phyloP scores from a whole-genome alignment of 2,888 invertebrate species.

The Monoplex corrugatus region DNA sequence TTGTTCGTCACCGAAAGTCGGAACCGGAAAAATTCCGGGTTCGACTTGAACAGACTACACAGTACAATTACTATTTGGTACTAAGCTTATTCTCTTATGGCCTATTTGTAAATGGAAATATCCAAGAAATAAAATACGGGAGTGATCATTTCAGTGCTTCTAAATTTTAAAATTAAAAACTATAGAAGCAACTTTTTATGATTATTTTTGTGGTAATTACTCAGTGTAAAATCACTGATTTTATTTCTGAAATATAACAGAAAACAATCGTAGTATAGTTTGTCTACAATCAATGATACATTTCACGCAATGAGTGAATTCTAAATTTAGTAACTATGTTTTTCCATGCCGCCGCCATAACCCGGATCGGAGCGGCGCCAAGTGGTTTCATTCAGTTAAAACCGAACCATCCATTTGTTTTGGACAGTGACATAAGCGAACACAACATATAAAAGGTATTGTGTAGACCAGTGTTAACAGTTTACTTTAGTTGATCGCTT shows the following conservation, averaged over 20 bases:
- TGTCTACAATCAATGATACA: background rate
- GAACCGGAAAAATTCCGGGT: background rate
- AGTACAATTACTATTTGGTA: background rate
- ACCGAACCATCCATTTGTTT: slow-evolving; percentile 12
- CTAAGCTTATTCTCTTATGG: no score
- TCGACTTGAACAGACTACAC: background rate
- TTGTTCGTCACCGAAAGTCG: background rate
- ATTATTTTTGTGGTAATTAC: background rate
- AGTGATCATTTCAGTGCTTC: no score
- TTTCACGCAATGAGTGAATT: background rate
- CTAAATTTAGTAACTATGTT: slow-evolving; percentile 42
- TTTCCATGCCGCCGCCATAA: slow-evolving; percentile 39
- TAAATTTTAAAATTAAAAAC: background rate
- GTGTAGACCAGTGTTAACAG: no score
- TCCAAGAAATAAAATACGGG: no score
- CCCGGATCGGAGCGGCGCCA: slow-evolving; percentile 45
- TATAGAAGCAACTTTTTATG: background rate
- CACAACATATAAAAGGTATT: background rate
- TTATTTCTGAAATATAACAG: no score
- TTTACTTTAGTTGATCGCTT: no score
- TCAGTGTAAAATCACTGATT: background rate
- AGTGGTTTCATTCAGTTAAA: slow-evolving; percentile 28
- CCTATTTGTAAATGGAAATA: no score
- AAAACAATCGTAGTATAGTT: background rate
- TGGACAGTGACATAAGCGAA: background rate